phyloP scores from a whole-genome alignment of 2,888 invertebrate genomes.

The Euplexia lucipara region DNA sequence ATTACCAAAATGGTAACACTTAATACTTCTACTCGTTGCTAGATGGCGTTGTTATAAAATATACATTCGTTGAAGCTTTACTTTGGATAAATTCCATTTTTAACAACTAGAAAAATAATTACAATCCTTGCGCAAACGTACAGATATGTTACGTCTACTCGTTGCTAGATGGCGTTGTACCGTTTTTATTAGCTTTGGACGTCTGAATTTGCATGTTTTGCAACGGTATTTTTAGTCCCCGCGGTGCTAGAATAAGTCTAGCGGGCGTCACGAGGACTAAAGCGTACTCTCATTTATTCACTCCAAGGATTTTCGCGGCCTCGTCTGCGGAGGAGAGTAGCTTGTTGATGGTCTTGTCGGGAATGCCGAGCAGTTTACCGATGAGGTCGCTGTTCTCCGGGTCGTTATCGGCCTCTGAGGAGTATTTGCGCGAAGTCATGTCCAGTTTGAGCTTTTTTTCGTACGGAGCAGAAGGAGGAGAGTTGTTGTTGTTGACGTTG shows the following conservation, averaged over 20 bases:
- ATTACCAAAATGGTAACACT: constrained; percentile 45
- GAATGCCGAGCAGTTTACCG: constrained; percentile 96
- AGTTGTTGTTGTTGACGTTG: constrained; percentile 90
- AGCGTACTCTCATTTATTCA: constrained; percentile 93
- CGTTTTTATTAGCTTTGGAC: constrained; percentile 68
- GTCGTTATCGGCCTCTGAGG: constrained; percentile 87
- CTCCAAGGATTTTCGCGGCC: constrained; percentile 96
- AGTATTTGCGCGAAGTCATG: constrained; percentile 88
- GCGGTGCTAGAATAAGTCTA: constrained; percentile 86
- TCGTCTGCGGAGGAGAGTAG: constrained; percentile 95
- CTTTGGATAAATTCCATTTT: constrained; percentile 50
- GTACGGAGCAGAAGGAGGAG: constrained; percentile 90
- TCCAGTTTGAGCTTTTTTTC: constrained; percentile 89
- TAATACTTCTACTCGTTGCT: constrained; percentile 67
- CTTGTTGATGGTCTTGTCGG: constrained; percentile 96
- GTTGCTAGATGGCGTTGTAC: constrained; percentile 81
- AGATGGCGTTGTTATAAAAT: constrained; percentile 72
- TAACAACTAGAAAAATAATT: constrained; percentile 44
- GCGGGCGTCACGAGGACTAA: constrained; percentile 89
- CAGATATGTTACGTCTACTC: constrained; percentile 70
- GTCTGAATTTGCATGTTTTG: constrained; percentile 64
- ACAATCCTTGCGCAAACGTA: constrained; percentile 28
- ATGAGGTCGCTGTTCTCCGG: constrained; percentile 94
- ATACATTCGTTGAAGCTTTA: constrained; percentile 58
- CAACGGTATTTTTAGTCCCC: constrained; percentile 83